Percentiles rank a stretch among this genome's conserved stretches.
These are phyloP conservation scores for Chamaea fasciata DNA, from an alignment of 2,113 vertebrate genomes.

Conservation along the genomic window DNA sequence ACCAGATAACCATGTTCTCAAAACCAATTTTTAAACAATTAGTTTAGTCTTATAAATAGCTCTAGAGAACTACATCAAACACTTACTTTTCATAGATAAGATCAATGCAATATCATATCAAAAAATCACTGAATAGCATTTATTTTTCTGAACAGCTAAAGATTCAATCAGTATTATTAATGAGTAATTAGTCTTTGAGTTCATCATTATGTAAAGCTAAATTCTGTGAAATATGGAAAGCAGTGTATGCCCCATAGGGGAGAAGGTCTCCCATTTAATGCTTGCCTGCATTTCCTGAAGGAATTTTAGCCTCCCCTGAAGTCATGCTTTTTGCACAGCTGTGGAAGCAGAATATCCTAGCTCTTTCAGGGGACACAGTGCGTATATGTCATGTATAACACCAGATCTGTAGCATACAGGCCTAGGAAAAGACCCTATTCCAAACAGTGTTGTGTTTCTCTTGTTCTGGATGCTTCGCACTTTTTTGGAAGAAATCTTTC, in stretches of 20 bases:
- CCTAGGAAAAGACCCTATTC: neutral
- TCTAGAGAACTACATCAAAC: neutral
- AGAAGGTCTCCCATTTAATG: neutral
- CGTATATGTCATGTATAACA: rapidly evolving
- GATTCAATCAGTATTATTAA: neutral
- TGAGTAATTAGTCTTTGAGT: neutral
- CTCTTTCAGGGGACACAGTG: neutral
- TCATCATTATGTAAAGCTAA: neutral
- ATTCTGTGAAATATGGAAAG: neutral
- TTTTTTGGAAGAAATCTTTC: neutral
- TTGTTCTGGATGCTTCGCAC: neutral
- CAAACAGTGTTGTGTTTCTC: neutral
- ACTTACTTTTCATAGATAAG: neutral
- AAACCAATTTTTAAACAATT: neutral
- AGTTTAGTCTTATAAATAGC: neutral
- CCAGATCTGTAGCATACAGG: neutral
- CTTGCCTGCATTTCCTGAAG: neutral
- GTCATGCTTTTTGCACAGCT: neutral
- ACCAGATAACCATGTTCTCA: neutral
- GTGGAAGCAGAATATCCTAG: neutral
- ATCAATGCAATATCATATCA: neutral
- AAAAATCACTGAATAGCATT: neutral
- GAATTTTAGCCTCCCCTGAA: neutral
- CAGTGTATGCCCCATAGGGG: rapidly evolving
- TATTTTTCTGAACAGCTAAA: neutral